Conservation (phyloP, 2,888 invertebrate genomes). For the Crioceris asparagi region DNA sequence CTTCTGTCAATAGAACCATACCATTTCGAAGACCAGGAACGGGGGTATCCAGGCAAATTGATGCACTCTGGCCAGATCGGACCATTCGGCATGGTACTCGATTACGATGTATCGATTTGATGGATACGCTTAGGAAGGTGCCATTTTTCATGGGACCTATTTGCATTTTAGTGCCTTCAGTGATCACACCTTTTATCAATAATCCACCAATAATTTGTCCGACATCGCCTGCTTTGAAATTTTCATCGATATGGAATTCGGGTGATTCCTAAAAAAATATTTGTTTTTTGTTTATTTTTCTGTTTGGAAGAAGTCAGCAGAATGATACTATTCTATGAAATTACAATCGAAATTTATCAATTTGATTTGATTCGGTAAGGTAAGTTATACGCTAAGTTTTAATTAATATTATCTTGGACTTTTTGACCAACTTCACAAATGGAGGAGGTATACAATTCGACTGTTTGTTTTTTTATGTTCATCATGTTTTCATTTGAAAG, state of each 20-base stretch:
- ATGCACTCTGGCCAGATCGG: conserved; percentile 83
- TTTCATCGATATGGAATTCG: conserved; percentile 91
- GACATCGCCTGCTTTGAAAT: conserved; percentile 73
- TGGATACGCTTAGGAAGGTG: conserved; percentile 62
- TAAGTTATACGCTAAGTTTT: background rate
- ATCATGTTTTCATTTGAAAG: too few relatives aligned
- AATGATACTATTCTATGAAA: too few relatives aligned
- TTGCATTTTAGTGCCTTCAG: conserved; percentile 69
- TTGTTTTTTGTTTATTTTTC: too few relatives aligned
- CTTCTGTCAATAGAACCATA: conserved; percentile 65
- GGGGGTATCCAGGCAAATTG: conserved; percentile 58
- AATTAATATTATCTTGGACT: too few relatives aligned
- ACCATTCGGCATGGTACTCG: conserved; percentile 82
- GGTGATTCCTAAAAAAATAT: conserved; percentile 48
- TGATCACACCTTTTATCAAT: conserved; percentile 72
- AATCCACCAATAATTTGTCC: conserved; percentile 81
- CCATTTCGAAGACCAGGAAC: conserved; percentile 61
- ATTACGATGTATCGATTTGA: conserved; percentile 85
- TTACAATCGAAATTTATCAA: too few relatives aligned
- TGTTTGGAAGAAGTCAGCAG: too few relatives aligned
- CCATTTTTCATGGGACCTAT: conserved; percentile 71
- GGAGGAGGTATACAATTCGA: too few relatives aligned
- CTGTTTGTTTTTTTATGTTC: too few relatives aligned
- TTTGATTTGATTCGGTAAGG: too few relatives aligned
- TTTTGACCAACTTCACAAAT: too few relatives aligned